Evolutionary conservation across 2,888 invertebrate species (phyloP), one percentile per base, ranked within the genome.

Genomic region (Microplitis manilae): DNA sequence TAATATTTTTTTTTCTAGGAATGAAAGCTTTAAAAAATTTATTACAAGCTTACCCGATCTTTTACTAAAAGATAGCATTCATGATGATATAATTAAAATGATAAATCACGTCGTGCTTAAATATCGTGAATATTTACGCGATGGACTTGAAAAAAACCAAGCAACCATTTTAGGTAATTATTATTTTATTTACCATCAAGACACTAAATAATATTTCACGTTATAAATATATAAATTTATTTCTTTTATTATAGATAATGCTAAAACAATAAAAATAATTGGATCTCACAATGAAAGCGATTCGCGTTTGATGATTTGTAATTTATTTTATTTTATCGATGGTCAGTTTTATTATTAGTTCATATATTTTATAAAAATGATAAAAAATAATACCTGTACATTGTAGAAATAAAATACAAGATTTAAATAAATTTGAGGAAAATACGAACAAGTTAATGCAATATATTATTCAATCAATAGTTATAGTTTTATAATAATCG

Each of bases 241-340:
- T 74, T 50, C 74, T 78, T 70, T 17, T 81, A 15, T 85, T 86
- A 69, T 83, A 90, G 89, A 87, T 79, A 89, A 90, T 80, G 86
- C 87, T 5, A 86, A 85, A 79, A 84, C 78, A n/a, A 88, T 89
- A 71, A 81, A 87, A 71, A 85, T 90, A 67, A 77, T 84, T 62
- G 88, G 87, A 68, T 84, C 87, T 2, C 81, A 81, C 1, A 82
- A 89, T 69, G 83, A 86, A 13, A 83, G 85, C 73, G 82, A 80
- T 64, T 88, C 89, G 30, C 85, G 89, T n/a, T 84, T 89, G 2
- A 87, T 83, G 83, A 87, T 90, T 68, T 88, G 87, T 69, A 90
- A 90, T 82, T 82, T 89, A 68, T 87, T 89, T 80, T 88, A 89
- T 69, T 89, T 88, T 76, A 76, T 87, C 41, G 84, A 89, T 78